These are phyloP conservation scores for Cepaea nemoralis DNA, from an alignment of 1,140 invertebrate species.

Conservation along the genomic window DNA sequence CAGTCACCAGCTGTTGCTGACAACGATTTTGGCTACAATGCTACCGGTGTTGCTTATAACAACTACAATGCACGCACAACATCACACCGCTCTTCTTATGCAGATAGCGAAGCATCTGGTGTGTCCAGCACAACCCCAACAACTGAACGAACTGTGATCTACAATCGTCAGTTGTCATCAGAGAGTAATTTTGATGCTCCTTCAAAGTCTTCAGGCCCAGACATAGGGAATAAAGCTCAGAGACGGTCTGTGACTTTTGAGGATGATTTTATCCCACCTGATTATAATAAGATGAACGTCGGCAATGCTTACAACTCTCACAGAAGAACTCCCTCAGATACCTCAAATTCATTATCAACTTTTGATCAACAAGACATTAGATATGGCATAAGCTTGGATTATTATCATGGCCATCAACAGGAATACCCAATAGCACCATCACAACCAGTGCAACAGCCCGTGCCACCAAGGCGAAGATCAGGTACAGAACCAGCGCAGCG, in stretches of 20 bases:
- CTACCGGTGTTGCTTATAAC: constrained; percentile 5
- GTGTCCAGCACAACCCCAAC: constrained; percentile 46
- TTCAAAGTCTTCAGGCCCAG: constrained; percentile 51
- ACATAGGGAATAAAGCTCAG: constrained; percentile 58
- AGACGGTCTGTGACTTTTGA: constrained; percentile 70
- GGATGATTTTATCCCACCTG: constrained; percentile 61
- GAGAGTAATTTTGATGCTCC: constrained; percentile 66
- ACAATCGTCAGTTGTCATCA: constrained; percentile 60
- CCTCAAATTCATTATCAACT: constrained; percentile 76
- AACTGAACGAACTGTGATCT: constrained; percentile 49
- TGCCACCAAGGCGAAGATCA: constrained; percentile 67
- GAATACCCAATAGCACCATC: constrained; percentile 47
- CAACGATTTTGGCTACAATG: constrained; percentile 11
- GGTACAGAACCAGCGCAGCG: constrained; percentile 78
- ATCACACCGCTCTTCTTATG: constrained; percentile 54
- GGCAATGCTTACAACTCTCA: constrained; percentile 70
- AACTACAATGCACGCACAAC: constrained; percentile 41
- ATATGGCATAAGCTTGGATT: constrained; percentile 76
- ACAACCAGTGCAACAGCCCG: constrained; percentile 69
- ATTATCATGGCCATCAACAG: constrained; percentile 72
- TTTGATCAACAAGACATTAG: constrained; percentile 41
- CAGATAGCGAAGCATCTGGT: constrained; percentile 58
- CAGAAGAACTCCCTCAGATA: constrained; percentile 80
- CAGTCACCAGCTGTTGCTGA: neutral
- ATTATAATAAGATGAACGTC: constrained; percentile 50